Base-by-base conservation (phyloP, 2,888 invertebrate species). In the Hirtodrosophila histrioides region DNA sequence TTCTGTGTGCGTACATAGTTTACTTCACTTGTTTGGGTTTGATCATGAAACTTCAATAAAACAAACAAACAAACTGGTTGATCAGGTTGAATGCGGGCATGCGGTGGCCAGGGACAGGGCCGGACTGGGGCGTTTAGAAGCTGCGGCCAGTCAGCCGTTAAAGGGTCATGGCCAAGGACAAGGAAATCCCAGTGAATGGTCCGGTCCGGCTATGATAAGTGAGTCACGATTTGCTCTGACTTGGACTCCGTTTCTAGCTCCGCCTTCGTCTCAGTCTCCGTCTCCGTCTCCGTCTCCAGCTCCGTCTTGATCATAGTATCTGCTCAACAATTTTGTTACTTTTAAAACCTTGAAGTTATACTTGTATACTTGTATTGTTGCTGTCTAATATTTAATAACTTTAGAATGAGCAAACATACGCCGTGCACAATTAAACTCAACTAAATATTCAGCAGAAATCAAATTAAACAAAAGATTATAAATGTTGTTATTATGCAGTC, bases 131-230 rank as follows among this genome's bases (percentile, higher is more conserved):
- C 60, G 57, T 62, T 49, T 58, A 68, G 78, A 66, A 62, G 69
- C 66, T 65, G 67, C 60, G 68, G 37, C 60, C 80, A 86, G 69
- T 79, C 86, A 84, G 71, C 75, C 72, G 70, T 75, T 78, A 75
- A 84, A 86, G 87, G 88, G 88, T 86, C 89, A 86, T 75, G 86
- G 88, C 73, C 86, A 86, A 89, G 86, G 86, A 89, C 88, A 89
- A 78, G 89, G 82, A 88, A 86, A 86, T 84, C 85, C 84, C 89
- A 84, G 87, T 83, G 83, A 83, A 83, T 68, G 82, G 87, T 37
- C 54, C 54, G 82, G 87, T 37, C 54, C 54, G 46, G 54, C 65
- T 57, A 55, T 48, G 17, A 29, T 41, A 6, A 57, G 62, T 82
- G 82, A 82, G 70, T 82, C 82, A 82, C 84, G 79, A 86, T 51